Evolutionary conservation across 2,797 vertebrate species (phyloP), one percentile per base, ranked within the genome.

Genomic region (Peromyscus melanophrys): DNA sequence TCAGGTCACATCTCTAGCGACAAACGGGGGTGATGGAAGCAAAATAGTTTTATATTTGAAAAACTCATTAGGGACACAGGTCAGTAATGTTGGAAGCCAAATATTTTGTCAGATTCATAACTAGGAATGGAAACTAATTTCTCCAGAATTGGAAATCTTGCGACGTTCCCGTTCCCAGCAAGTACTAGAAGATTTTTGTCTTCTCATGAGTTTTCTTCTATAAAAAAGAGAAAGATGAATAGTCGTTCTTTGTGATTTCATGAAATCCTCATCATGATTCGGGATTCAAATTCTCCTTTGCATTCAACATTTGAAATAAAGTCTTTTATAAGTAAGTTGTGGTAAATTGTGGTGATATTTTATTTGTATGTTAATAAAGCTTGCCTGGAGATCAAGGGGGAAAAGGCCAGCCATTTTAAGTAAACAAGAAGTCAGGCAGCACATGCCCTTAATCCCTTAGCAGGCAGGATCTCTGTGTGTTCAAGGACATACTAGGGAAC

Each of bases 11-110:
- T 96, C 94, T 94, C 89, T 81, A 81, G 87, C 27, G 82, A 85
- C 93, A 93, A 89, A 94, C 25, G 80, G 84, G 92, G 80, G 59
- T 89, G 82, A 92, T 34, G 31, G 80, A 37, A 94, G 46, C 61
- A 88, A 94, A 93, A 93, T 27, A 43, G 43, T 77, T 94, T 91
- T 73, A 14, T 89, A 83, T 95, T 73, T 65, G 80, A 91, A 96
- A 97, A 95, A 86, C 37, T 31, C 86, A 96, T 88, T 88, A 94
- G 71, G 76, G 63, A 83, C 94, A 81, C 49, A 90, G 80, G 83
- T 92, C 61, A 90, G 80, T 81, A 94, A 83, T 83, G 83, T 71
- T 63, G 89, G 75, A 63, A 96, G 89, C 59, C 80, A 95, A 80
- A 85, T 43, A 31, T 92, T 96, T 90, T 84, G 25, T 82, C 76